Percentiles rank a stretch among this genome's conserved stretches.
Evolutionary conservation across 2,113 vertebrate species (phyloP).

Genomic region (Hemichromis elongatus): DNA sequence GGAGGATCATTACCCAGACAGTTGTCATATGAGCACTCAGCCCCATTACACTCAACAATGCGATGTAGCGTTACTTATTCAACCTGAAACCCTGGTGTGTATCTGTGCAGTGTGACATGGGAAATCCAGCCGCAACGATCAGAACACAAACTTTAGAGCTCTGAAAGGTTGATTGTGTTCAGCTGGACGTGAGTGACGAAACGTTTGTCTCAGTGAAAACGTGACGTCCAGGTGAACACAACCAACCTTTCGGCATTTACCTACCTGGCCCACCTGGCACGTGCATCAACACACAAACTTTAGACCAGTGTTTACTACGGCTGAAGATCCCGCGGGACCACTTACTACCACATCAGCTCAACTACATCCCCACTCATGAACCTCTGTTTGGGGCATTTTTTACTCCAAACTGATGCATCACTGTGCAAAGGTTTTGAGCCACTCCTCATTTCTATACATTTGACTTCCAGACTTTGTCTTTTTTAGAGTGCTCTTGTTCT

Average conservation of each 20-base stretch:
- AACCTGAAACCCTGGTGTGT: accelerated
- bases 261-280: background rate
- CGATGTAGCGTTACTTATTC: background rate
- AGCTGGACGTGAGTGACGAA: background rate
- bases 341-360: background rate
- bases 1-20: background rate
- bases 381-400: background rate
- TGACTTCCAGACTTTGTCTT: background rate
- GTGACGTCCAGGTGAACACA: background rate
- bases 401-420: background rate
- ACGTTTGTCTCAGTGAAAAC: background rate
- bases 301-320: background rate
- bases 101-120: background rate
- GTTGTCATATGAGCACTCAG: background rate
- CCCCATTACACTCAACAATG: background rate
- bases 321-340: background rate
- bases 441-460: background rate
- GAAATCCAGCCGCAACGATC: background rate
- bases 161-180: background rate
- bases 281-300: background rate
- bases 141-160: background rate
- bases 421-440: background rate
- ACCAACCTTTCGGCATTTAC: background rate
- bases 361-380: background rate
- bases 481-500: background rate